Base-by-base conservation (phyloP, 37 sponge, comb jelly and placozoan species). In the Aplysina aerophoba region DNA sequence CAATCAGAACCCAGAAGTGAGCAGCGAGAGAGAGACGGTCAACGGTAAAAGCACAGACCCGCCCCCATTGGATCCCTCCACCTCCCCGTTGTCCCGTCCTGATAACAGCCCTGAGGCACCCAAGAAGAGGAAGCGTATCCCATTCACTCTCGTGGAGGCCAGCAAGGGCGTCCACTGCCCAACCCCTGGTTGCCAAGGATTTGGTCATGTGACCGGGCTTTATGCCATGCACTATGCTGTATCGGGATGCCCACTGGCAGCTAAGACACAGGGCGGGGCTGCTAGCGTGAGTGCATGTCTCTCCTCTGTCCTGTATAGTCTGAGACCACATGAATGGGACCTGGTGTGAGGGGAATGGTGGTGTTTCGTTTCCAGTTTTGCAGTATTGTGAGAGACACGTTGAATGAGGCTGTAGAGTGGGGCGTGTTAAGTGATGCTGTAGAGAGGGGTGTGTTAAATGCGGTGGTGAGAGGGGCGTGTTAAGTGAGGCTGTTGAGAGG, bases 171-270 rank as follows among this genome's bases (percentile, higher is more conserved):
- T 82, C 83, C 81, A 61, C 15, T 93, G 94, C 66, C 94, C 94
- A 55, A 93, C 94, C 56, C 88, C 94, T 6, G 94, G 91, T 1
- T 93, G 94, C 44, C 57, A 84, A 34, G 94, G 94, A 3, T 28
- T 83, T 11, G 94, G 94, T 83, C 94, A 93, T 85, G 88, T 90
- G 82, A 90, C 91, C 0, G 88, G 88, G 0, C 56, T 77, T 33
- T 93, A 90, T 68, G 72, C 88, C 57, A 90, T 88, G 88, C 94
- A 93, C 79, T 93, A 89, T 66, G 87, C 90, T 65, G 88, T 87
- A 80, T 93, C 94, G 8, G 94, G 94, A 0, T 93, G 94, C 69
- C 94, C 94, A 24, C 37, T 75, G 37, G 78, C 53, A 15, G 44
- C 78, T 44, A 75, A 75, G 25, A 44, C 3, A 3, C 50, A 44